phyloP scores from a whole-genome alignment of 2,797 vertebrate genomes.

The Anabacerthia variegaticeps region DNA sequence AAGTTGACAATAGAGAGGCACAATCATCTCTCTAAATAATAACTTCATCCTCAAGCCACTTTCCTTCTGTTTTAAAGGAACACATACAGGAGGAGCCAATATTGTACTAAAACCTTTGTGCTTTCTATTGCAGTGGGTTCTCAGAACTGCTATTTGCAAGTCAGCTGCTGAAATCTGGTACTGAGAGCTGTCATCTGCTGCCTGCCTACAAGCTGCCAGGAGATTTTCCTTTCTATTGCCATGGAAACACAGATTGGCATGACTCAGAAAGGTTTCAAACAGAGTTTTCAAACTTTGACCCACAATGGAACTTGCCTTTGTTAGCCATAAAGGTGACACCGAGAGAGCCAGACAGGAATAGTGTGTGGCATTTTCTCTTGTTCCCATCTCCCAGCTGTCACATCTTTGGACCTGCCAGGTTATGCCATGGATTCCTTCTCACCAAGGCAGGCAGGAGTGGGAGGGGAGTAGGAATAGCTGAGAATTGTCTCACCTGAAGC shows the following conservation, averaged over 20 bases:
- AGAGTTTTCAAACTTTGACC: slow-evolving; percentile 1
- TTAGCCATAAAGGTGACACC: not conserved
- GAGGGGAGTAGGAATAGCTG: too few species aligned
- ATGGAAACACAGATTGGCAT: slow-evolving; percentile 32
- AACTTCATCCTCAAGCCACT: not conserved
- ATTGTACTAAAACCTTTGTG: not conserved
- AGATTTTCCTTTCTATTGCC: not conserved
- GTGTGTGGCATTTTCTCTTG: not conserved
- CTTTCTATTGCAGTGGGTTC: not conserved
- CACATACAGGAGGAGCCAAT: not conserved
- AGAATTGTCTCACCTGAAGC: not conserved
- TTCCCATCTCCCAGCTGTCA: not conserved
- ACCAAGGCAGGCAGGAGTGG: fast-evolving
- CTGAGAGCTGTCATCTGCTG: slow-evolving; percentile 60
- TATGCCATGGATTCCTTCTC: not conserved
- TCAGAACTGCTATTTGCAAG: slow-evolving; percentile 30
- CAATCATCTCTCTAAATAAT: not conserved
- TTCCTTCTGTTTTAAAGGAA: not conserved
- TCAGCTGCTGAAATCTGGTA: slow-evolving; percentile 31
- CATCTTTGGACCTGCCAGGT: not conserved
- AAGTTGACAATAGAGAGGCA: not conserved
- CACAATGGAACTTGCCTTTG: not conserved
- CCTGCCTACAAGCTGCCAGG: slow-evolving; percentile 41
- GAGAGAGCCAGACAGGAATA: not conserved
- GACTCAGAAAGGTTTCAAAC: not conserved